Conservation (phyloP, 2,113 vertebrate genomes). For the Ameiurus melas region DNA sequence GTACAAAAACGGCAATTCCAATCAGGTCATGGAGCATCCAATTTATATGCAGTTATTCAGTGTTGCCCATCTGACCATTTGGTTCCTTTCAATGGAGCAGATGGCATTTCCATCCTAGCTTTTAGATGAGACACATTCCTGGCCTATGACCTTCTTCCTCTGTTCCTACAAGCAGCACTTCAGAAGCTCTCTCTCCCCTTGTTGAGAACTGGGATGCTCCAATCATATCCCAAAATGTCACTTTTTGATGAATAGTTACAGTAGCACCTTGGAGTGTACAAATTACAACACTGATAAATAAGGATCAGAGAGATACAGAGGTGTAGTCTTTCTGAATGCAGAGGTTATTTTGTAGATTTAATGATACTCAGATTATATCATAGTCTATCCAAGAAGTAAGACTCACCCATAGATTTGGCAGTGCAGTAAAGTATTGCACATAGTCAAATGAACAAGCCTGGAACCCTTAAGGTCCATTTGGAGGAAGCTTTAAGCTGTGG, state of each 20-base stretch:
- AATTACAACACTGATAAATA: slow-evolving; percentile 26
- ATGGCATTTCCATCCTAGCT: slow-evolving; percentile 44
- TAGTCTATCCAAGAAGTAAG: not conserved
- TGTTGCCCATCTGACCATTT: slow-evolving; percentile 22
- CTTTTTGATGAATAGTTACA: slow-evolving; percentile 38
- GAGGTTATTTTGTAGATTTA: not conserved
- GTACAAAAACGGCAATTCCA: slow-evolving; percentile 5
- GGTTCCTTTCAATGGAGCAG: slow-evolving; percentile 39
- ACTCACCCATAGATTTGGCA: not conserved
- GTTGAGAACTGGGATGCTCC: slow-evolving; percentile 12
- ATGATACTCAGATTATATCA: not conserved
- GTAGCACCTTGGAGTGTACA: not conserved
- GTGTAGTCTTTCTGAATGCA: not conserved
- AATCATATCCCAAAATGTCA: slow-evolving; percentile 44
- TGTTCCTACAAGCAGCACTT: slow-evolving; percentile 24
- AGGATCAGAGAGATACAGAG: not conserved
- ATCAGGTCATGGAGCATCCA: slow-evolving; percentile 14
- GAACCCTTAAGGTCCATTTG: not conserved
- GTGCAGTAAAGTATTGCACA: not conserved
- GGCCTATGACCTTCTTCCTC: slow-evolving; percentile 52
- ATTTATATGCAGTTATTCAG: slow-evolving; percentile 40
- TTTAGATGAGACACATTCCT: slow-evolving; percentile 30
- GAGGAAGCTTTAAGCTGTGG: not conserved
- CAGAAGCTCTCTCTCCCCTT: slow-evolving; percentile 16
- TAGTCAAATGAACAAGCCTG: not conserved